Base-by-base conservation (phyloP, 2,888 invertebrate species). In the Epistrophe grossulariae region DNA sequence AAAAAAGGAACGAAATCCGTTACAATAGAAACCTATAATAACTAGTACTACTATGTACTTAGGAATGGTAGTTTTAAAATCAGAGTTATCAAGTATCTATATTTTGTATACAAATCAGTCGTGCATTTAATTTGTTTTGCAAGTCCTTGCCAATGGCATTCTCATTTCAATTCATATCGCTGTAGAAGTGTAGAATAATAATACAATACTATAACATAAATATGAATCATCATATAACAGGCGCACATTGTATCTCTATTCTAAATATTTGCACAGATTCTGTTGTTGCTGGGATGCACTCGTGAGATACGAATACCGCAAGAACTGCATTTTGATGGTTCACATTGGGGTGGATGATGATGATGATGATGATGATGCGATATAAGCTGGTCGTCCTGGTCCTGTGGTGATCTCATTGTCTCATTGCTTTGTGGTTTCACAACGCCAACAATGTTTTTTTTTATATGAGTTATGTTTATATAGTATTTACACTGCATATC, bases 231-330 rank as follows among this genome's bases (percentile, higher is more conserved):
- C 62, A 31, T 28, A 28, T 28, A 2, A 76, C 71, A 59, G 59
- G 9, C 50, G 35, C 17, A 57, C 68, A 70, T 82, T 82, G 78
- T 82, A 70, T 81, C 60, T 78, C 62, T 70, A 78, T 76, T 83
- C 87, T 76, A 87, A 87, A 87, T 87, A 87, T 87, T 87, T 87
- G 87, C 79, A 83, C 83, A 87, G 79, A 79, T 76, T 87, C 78
- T 59, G 50, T 59, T 62, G 62, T 81, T 79, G 48, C 52, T 70
- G 52, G 62, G 72, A 57, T 81, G 82, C 66, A 55, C 64, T 72
- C 70, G 73, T 19, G 50, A 70, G 52, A 79, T 79, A 71, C 52
- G 50, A 62, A 40, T 8, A 60, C 74, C 76, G 48, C 82, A 87
- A 79, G 79, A 82, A 79, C 70, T 78, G 68, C 55, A 84, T 74